phyloP scores from a whole-genome alignment of 2,113 vertebrate species.

The Globicephala melas region DNA sequence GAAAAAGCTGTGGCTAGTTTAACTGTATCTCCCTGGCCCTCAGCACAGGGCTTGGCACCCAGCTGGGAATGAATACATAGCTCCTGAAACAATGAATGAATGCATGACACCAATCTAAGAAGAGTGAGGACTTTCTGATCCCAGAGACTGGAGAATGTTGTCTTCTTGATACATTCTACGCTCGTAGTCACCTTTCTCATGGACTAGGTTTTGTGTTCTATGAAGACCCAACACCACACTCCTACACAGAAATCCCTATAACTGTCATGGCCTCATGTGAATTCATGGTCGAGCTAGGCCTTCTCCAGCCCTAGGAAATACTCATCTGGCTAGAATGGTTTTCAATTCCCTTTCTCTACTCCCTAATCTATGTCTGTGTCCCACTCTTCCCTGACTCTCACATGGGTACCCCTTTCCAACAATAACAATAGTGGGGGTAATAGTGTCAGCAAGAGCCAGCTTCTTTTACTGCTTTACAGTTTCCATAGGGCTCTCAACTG shows the following conservation, averaged over 20 bases:
- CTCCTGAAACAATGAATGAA: background rate
- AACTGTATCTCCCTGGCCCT: background rate
- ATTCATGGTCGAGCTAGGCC: background rate
- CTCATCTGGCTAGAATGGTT: background rate
- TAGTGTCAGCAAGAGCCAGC: background rate
- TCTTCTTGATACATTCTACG: background rate
- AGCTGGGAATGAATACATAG: background rate
- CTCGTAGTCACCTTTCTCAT: background rate
- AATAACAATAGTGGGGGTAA: background rate
- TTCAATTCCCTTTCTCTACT: background rate
- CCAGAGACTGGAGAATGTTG: background rate
- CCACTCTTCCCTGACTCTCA: background rate
- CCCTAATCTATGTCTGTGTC: background rate
- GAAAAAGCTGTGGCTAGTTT: background rate
- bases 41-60: background rate
- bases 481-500: background rate
- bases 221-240: background rate
- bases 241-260: background rate
- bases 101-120: background rate
- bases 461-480: background rate
- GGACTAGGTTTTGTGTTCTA: background rate
- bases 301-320: background rate
- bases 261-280: background rate
- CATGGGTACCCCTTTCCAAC: background rate
- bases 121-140: background rate